Base-by-base conservation (phyloP, 2,888 invertebrate genomes). In the Amphipyra berbera region DNA sequence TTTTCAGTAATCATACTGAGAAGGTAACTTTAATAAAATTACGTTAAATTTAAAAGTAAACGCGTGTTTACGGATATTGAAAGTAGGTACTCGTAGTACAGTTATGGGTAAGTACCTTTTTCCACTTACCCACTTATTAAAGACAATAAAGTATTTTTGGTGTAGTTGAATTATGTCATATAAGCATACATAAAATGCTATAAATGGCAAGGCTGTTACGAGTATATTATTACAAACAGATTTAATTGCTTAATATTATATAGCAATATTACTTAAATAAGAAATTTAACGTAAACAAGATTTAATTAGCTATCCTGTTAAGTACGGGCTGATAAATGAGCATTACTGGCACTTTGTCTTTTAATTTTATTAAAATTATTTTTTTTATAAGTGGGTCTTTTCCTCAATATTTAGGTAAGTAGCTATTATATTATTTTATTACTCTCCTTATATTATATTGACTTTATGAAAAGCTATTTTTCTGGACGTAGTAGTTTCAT, bases 81-180 rank as follows among this genome's bases (percentile, higher is more conserved):
- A 72, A 73, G 52, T n/a, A n/a, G n/a, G n/a, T n/a, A n/a, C n/a
- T n/a, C n/a, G n/a, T n/a, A n/a, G n/a, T 63, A 27, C 44, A 50
- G 42, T 57, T 45, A 62, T n/a, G 33, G 41, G 21, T 54, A 72
- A 41, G 21, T 54, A 72, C 53, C 42, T 58, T 59, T 61, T 55
- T 61, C 38, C 58, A 64, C 45, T 52, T 74, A 67, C 45, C 13
- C 54, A 57, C 75, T 61, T 60, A 52, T 60, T 75, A 73, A 49
- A 50, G 61, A 62, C 50, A 61, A 46, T 75, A 65, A 75, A 63
- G 47, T 59, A 54, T 45, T 67, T 66, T 75, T 47, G 61, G 64
- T 61, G 27, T 14, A 13, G 48, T 73, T 66, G 68, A 73, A 77
- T 70, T 78, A 62, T 30, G 38, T 60, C 62, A 49, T 49, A 57